Conservation (phyloP, 2,113 vertebrate genomes). For the Condylura cristata region DNA sequence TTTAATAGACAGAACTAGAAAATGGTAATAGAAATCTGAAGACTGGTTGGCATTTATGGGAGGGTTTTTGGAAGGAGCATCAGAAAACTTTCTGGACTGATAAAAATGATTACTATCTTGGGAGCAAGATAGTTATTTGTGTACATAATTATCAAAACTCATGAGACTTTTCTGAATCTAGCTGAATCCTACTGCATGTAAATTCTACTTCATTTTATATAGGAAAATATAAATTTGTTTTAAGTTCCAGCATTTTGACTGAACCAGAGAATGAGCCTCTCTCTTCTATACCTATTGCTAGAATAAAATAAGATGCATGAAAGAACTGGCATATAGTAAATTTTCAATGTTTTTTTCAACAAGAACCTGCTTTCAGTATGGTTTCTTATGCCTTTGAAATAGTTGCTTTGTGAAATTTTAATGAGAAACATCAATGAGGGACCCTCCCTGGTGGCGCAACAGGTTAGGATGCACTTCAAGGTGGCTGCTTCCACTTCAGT, state of each 20-base stretch:
- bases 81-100: not conserved
- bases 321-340: not conserved
- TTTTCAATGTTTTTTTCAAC: not conserved
- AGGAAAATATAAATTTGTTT: not conserved
- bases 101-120: not conserved
- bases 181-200: not conserved
- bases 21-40: not conserved
- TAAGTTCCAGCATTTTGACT: not conserved
- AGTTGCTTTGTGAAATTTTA: conserved; percentile 22
- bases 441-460: too few species aligned
- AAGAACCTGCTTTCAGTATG: not conserved
- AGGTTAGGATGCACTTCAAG: too few species aligned
- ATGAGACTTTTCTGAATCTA: not conserved
- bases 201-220: not conserved
- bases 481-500: too few species aligned
- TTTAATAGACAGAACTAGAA: not conserved
- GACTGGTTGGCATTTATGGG: not conserved
- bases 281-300: not conserved
- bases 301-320: too few species aligned
- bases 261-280: not conserved
- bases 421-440: not conserved
- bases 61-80: not conserved
- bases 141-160: not conserved
- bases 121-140: not conserved
- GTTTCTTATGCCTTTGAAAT: not conserved